These are phyloP conservation scores for Lordiphosa collinella DNA, from an alignment of 1,140 invertebrate genomes.

Conservation along the genomic window DNA sequence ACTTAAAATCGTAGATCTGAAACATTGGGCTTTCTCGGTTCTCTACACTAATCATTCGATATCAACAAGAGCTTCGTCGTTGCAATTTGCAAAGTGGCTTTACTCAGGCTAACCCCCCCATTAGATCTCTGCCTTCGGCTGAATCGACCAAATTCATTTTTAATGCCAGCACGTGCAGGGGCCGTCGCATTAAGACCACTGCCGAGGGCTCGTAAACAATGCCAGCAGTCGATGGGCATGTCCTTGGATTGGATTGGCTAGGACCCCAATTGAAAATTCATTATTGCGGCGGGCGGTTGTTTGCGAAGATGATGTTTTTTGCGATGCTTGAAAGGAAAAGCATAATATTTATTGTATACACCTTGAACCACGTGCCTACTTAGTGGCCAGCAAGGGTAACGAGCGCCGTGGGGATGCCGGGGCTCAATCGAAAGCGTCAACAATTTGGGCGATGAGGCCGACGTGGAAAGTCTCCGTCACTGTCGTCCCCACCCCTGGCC, in stretches of 20 bases:
- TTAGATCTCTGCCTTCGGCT: constrained; percentile 25
- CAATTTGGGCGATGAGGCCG: too few relatives aligned
- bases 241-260: constrained; percentile 11
- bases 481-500: not conserved
- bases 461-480: not conserved
- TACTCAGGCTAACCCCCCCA: constrained; percentile 19
- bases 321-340: constrained; percentile 30
- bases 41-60: too few relatives aligned
- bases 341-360: constrained; percentile 60
- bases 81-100: constrained; percentile 48
- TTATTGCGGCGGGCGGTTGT: constrained; percentile 35
- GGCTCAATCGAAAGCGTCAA: constrained; percentile 4
- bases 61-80: not conserved
- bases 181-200: constrained; percentile 34
- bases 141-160: constrained; percentile 53
- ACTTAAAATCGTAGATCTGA: too few relatives aligned
- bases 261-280: constrained; percentile 56
- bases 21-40: too few relatives aligned
- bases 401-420: not conserved
- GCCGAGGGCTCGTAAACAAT: constrained; percentile 5
- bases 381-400: not conserved
- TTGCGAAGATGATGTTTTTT: constrained; percentile 31
- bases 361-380: constrained; percentile 36
- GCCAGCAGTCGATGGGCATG: constrained; percentile 6
- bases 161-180: constrained; percentile 56